phyloP scores from a whole-genome alignment of 2,797 vertebrate species.

The Molothrus aeneus region DNA sequence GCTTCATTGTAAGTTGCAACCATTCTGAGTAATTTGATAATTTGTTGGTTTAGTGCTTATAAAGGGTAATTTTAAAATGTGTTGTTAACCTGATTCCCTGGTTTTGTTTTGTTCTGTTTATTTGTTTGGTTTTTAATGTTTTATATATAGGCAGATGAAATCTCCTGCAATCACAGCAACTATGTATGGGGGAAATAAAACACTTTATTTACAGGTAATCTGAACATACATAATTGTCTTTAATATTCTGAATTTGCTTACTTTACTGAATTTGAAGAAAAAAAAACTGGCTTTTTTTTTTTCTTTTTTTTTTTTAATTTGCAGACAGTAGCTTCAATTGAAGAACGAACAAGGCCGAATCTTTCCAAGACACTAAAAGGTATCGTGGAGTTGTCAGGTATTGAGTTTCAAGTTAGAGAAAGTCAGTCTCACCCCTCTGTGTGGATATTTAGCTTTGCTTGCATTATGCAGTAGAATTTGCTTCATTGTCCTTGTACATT shows the following conservation, averaged over 20 bases:
- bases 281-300: not conserved
- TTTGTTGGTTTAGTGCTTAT: not conserved
- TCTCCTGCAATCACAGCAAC: conserved; percentile 93
- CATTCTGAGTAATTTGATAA: not conserved
- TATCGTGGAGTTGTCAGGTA: conserved; percentile 24
- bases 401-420: not conserved
- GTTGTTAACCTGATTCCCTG: not conserved
- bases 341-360: conserved; percentile 91
- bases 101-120: not conserved
- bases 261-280: not conserved
- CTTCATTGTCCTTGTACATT: not conserved
- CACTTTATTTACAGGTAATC: conserved; percentile 92
- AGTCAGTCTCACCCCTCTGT: not conserved
- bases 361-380: conserved; percentile 91
- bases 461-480: not conserved
- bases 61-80: not conserved
- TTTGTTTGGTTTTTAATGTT: not conserved
- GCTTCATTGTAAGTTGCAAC: conserved; percentile 84
- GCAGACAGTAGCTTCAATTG: conserved; percentile 89
- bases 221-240: not conserved
- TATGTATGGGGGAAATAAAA: conserved; percentile 91
- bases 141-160: conserved; percentile 89
- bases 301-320: not conserved
- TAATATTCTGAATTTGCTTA: not conserved
- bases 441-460: not conserved